Evolutionary conservation across 2,113 vertebrate species (phyloP), one percentile per base, ranked within the genome.

Genomic region (Ochotona princeps): DNA sequence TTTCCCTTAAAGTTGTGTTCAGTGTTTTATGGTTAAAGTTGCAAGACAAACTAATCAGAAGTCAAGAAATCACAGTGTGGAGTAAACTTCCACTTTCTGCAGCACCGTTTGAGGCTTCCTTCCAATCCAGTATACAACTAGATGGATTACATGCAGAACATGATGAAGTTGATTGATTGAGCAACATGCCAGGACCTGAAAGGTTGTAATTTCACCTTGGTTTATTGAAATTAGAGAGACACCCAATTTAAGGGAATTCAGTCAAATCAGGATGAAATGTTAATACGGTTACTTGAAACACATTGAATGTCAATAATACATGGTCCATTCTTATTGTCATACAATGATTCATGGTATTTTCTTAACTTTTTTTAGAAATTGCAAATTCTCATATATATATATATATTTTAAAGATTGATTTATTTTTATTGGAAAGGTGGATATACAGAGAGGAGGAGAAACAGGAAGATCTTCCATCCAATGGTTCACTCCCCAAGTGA

Each of bases 141-240:
- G 87, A 92, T 97, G 30, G 73, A 30, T 87, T 96, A 93, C 90
- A 81, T 84, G 65, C 47, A 94, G 63, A 94, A 54, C 65, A 85
- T 96, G 91, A 92, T 97, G 93, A 91, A 96, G 51, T 67, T 98
- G 96, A 92, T 96, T 96, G 97, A 97, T 90, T 74, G 93, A 97
- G 82, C 89, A 95, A 89, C 38, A 80, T 96, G 83, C 83, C 85
- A 83, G 90, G 65, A 97, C 95, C 90, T 96, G 63, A 97, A 97
- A 97, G 96, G 94, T 97, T 96, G 92, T 96, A 96, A 97, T 97
- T 98, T 97, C 87, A 97, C 91, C 94, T 61, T 90, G 72, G 96
- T 97, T 94, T 66, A 91, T 95, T 97, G 95, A 95, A 97, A 97
- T 97, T 97, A 96, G 60, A 81, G 97, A 89, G 87, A 63, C 86